These are phyloP conservation scores for Sterrhoptilus dennistouni DNA, from an alignment of 2,113 vertebrate genomes.

Conservation along the genomic window DNA sequence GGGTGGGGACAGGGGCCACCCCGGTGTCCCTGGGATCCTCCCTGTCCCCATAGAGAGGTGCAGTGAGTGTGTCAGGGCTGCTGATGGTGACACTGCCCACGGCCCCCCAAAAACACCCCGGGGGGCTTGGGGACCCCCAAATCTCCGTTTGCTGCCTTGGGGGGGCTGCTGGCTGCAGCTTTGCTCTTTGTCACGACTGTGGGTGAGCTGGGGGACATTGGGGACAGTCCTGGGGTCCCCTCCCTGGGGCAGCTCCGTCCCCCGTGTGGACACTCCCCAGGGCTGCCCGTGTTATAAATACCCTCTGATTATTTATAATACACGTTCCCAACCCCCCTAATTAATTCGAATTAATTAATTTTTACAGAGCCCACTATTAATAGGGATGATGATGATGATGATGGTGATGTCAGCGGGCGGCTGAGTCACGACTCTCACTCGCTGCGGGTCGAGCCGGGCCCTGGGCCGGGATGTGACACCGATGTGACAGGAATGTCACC, in stretches of 20 bases:
- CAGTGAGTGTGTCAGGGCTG: neutral
- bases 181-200: rapidly evolving
- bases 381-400: conserved; percentile 28
- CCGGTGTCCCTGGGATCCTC: neutral
- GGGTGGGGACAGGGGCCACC: conserved; percentile 12
- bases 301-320: neutral
- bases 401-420: conserved; percentile 1
- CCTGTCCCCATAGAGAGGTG: rapidly evolving
- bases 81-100: rapidly evolving
- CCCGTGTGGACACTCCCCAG: neutral
- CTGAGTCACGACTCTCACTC: conserved; percentile 65
- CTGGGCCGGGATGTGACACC: neutral
- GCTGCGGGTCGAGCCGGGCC: neutral
- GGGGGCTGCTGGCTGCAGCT: neutral
- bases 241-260: neutral
- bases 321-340: conserved; percentile 1
- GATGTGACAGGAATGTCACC: neutral
- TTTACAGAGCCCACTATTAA: conserved; percentile 45
- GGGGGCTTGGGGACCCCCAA: neutral
- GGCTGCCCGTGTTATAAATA: conserved; percentile 4
- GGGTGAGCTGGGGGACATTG: neutral
- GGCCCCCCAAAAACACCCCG: rapidly evolving
- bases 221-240: neutral
- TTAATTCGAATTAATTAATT: conserved; percentile 63
- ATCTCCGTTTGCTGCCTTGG: rapidly evolving